phyloP scores from a whole-genome alignment of 2,113 vertebrate species.

The Indicator indicator region DNA sequence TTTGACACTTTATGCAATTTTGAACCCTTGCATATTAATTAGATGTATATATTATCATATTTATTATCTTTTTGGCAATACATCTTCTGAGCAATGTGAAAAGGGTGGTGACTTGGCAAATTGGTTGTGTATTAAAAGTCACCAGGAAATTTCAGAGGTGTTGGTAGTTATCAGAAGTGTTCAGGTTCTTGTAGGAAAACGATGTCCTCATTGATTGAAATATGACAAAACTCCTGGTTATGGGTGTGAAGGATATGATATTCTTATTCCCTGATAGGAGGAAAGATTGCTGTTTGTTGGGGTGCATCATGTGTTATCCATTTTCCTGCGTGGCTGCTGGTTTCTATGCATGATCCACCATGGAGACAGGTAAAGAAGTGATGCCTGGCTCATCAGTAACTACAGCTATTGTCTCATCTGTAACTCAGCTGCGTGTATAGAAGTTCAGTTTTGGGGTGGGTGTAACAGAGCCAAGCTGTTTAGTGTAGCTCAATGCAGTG shows the following conservation, averaged over 20 bases:
- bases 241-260: not conserved
- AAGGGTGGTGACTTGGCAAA: not conserved
- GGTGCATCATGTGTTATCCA: not conserved
- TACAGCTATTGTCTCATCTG: not conserved
- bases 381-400: not conserved
- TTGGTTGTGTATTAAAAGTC: not conserved
- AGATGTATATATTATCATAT: not conserved
- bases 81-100: not conserved
- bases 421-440: not conserved
- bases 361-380: not conserved
- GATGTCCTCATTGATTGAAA: not conserved
- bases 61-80: not conserved
- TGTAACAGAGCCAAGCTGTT: not conserved
- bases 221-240: not conserved
- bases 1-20: not conserved
- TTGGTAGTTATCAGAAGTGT: not conserved
- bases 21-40: not conserved
- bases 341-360: not conserved
- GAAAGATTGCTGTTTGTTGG: not conserved
- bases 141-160: not conserved
- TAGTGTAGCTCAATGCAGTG: not conserved
- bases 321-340: not conserved
- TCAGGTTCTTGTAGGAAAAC: not conserved
- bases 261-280: not conserved
- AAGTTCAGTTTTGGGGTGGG: not conserved